A percentile compares a stretch with the other conserved stretches of the same genome.
Evolutionary conservation across 2,888 invertebrate genomes (phyloP).

Genomic region (Dryadula phaetusa): DNA sequence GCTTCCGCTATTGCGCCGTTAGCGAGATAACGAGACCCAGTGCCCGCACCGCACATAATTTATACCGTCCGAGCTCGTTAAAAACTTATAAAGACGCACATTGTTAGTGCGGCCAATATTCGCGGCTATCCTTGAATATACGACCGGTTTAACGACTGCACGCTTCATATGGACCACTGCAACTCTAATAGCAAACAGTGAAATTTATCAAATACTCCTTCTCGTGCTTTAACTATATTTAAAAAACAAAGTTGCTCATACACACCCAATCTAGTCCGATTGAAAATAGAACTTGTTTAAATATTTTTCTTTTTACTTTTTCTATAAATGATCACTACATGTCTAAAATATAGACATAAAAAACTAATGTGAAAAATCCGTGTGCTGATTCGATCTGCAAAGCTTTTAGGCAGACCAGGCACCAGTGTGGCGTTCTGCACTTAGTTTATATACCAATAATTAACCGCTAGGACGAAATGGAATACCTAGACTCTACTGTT

Average conservation of each 20-base stretch:
- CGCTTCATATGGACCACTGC: conserved; percentile 58
- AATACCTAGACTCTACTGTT: conserved; percentile 48
- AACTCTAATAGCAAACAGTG: conserved; percentile 54
- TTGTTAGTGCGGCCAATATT: conserved; percentile 84
- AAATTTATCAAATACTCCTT: conserved; percentile 51
- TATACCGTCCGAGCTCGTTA: conserved; percentile 84
- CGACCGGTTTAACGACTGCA: conserved; percentile 75
- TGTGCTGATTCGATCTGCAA: conserved; percentile 80
- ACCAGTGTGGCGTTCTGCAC: conserved; percentile 70
- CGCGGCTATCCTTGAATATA: conserved; percentile 76
- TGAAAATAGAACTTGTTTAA: conserved; percentile 22
- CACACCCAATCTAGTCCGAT: conserved; percentile 8
- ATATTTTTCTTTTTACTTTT: conserved; percentile 23
- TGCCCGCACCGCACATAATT: conserved; percentile 81
- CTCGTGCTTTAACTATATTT: conserved; percentile 12
- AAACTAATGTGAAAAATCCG: conserved; percentile 74
- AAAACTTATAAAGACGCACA: conserved; percentile 85
- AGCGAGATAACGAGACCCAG: conserved; percentile 83
- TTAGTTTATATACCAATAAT: conserved; percentile 70
- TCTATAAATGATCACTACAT: conserved; percentile 30
- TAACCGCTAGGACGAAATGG: conserved; percentile 61
- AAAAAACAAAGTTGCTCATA: background rate
- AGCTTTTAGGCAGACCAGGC: conserved; percentile 69
- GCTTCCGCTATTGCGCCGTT: conserved; percentile 81
- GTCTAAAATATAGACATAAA: conserved; percentile 46